Conservation (phyloP, 2,113 vertebrate genomes). For the Gadus macrocephalus region DNA sequence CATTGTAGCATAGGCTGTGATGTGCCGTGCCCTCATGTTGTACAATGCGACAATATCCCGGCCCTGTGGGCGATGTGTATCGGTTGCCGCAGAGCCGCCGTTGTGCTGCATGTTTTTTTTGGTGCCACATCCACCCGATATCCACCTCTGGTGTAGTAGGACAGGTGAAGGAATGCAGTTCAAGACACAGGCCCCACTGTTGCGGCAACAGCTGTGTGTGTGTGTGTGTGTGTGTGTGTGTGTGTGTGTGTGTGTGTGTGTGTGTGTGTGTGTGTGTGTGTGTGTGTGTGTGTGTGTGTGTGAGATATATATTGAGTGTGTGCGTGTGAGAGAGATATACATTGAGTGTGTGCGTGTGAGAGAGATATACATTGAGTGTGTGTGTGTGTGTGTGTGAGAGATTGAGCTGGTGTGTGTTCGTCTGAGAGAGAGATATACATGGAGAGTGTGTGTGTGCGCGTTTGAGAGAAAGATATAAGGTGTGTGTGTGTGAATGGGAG, state of each 20-base stretch:
- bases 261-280: constrained; percentile 5
- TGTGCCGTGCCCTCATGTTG: constrained; percentile 41
- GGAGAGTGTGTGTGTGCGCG: neutral
- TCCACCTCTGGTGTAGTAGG: constrained; percentile 32
- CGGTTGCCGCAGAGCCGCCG: constrained; percentile 28
- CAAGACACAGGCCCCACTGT: constrained; percentile 29
- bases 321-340: too few relatives aligned
- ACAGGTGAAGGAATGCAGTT: constrained; percentile 60
- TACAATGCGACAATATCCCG: constrained; percentile 53
- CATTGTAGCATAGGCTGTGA: constrained; percentile 41
- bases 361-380: too few relatives aligned
- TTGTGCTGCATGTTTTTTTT: constrained; percentile 16
- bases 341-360: too few relatives aligned
- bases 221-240: constrained; percentile 6
- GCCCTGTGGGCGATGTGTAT: constrained; percentile 24
- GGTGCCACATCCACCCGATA: constrained; percentile 54
- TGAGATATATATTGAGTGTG: too few relatives aligned
- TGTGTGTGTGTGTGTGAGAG: too few relatives aligned
- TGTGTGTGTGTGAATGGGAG: neutral
- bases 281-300: neutral
- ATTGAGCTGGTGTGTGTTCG: too few relatives aligned
- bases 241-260: constrained; percentile 17
- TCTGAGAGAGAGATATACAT: neutral
- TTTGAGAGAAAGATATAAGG: neutral
- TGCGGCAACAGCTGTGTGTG: constrained; percentile 14